A percentile compares a stretch with the other conserved stretches of the same genome.
These are phyloP conservation scores for Drosophila fuyamai DNA, from an alignment of 1,140 invertebrate genomes.

Conservation along the genomic window DNA sequence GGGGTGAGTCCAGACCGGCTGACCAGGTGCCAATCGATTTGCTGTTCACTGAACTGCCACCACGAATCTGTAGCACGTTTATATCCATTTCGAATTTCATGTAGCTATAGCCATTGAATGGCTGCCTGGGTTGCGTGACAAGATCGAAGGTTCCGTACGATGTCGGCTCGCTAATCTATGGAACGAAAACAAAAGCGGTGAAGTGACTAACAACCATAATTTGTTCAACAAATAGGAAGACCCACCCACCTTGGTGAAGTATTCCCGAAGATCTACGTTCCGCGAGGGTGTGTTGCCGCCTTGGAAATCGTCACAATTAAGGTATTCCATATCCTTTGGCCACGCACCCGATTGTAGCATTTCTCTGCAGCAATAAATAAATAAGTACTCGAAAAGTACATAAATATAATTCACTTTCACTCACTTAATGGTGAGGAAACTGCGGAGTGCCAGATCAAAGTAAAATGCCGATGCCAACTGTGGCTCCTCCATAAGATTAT, in stretches of 20 bases:
- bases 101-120: slow-evolving; percentile 89
- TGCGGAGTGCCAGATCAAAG: slow-evolving; percentile 91
- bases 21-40: slow-evolving; percentile 88
- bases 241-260: slow-evolving; percentile 85
- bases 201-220: slow-evolving; percentile 66
- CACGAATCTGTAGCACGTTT: slow-evolving; percentile 88
- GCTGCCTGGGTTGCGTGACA: slow-evolving; percentile 79
- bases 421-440: slow-evolving; percentile 91
- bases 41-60: slow-evolving; percentile 88
- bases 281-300: slow-evolving; percentile 89
- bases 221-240: slow-evolving; percentile 34
- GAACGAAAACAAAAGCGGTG: not conserved
- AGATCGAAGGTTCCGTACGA: slow-evolving; percentile 88
- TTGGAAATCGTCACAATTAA: slow-evolving; percentile 91
- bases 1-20: slow-evolving; percentile 88
- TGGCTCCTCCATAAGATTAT: slow-evolving; percentile 89
- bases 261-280: slow-evolving; percentile 87
- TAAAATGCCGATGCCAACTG: slow-evolving; percentile 93
- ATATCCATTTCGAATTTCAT: slow-evolving; percentile 91
- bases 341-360: slow-evolving; percentile 88
- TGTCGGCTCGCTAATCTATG: slow-evolving; percentile 86
- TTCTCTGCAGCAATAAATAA: slow-evolving; percentile 52
- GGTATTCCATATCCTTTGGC: slow-evolving; percentile 89
- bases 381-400: too few relatives aligned
- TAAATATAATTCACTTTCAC: slow-evolving; percentile 15